Evolutionary conservation across 2,113 vertebrate species (phyloP).

Genomic region (Crotalus viridis): DNA sequence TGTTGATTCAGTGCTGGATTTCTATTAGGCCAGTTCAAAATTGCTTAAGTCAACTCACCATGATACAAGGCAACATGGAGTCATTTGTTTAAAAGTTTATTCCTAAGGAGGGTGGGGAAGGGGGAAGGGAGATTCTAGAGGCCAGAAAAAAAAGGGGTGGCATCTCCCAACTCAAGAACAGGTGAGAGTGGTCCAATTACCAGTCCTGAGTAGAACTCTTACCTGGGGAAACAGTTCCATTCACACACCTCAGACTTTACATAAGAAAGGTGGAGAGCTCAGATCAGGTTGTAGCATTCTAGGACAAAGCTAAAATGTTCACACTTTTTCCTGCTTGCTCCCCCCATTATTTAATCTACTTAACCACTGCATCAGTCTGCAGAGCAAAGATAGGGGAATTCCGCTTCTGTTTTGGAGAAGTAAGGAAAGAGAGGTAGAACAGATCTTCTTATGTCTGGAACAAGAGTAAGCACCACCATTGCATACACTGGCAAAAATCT

Average conservation of each 20-base stretch:
- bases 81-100: not conserved
- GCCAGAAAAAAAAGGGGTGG: not conserved
- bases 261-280: not conserved
- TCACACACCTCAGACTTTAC: not conserved
- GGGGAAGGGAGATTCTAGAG: not conserved
- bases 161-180: not conserved
- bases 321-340: not conserved
- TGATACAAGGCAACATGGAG: not conserved
- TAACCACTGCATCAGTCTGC: not conserved
- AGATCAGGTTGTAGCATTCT: not conserved
- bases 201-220: not conserved
- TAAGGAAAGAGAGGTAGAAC: not conserved
- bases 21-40: not conserved
- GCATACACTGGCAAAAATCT: not conserved
- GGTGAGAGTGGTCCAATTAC: not conserved
- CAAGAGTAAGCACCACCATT: not conserved
- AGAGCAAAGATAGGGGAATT: not conserved
- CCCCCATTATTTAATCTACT: too few relatives aligned
- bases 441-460: not conserved
- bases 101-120: not conserved
- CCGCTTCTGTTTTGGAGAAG: not conserved
- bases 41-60: not conserved
- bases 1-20: not conserved
- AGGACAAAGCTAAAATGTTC: not conserved
- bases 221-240: not conserved